phyloP scores from a whole-genome alignment of 2,797 vertebrate genomes.

The Anolis apletophallus region DNA sequence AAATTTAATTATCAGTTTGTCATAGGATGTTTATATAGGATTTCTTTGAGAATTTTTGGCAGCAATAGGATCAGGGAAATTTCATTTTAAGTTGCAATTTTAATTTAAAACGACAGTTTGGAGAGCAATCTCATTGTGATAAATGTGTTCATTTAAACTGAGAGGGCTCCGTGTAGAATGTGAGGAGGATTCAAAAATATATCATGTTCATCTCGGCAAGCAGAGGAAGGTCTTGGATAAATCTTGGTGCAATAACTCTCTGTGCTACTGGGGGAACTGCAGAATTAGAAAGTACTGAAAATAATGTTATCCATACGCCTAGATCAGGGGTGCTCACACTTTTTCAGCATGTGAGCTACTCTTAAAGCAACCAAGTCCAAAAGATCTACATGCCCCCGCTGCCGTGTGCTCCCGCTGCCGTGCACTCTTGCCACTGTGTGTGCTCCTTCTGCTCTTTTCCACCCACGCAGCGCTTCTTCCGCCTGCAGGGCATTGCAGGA shows the following conservation, averaged over 20 bases:
- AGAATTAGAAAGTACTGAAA: not conserved
- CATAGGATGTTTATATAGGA: not conserved
- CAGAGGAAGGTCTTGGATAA: not conserved
- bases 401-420: too few species aligned
- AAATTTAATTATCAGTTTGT: constrained; percentile 8
- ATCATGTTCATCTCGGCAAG: not conserved
- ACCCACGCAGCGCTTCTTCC: too few species aligned
- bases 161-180: not conserved
- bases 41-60: not conserved
- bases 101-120: not conserved
- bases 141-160: not conserved
- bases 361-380: too few species aligned
- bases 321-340: too few species aligned
- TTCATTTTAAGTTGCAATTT: not conserved
- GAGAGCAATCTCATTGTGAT: not conserved
- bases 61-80: not conserved
- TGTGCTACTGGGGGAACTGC: not conserved
- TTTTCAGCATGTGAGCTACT: too few species aligned
- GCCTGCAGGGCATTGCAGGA: too few species aligned
- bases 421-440: too few species aligned
- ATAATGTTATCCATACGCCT: not conserved
- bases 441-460: too few species aligned
- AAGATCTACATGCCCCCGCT: too few species aligned
- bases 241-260: too few species aligned
- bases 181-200: not conserved